phyloP scores from a whole-genome alignment of 2,888 invertebrate species.

The Aphodius sticticus region DNA sequence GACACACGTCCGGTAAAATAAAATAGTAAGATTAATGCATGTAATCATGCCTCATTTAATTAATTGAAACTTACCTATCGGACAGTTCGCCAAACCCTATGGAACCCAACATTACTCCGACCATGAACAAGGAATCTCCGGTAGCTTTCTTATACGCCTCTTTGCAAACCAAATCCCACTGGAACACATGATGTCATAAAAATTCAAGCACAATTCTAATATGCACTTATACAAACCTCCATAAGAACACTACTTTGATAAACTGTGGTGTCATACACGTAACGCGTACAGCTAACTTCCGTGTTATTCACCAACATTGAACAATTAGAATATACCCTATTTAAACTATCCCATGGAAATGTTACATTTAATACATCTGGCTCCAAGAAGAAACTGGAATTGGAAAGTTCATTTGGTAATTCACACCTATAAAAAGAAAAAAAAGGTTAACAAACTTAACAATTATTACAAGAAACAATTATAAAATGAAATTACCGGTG shows the following conservation, averaged over 20 bases:
- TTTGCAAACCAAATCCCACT: constrained; percentile 75
- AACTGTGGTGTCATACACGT: constrained; percentile 68
- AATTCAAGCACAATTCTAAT: constrained; percentile 40
- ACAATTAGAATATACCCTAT: constrained; percentile 64
- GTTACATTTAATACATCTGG: constrained; percentile 60
- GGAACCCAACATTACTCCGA: constrained; percentile 77
- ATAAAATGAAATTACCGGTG: constrained; percentile 62
- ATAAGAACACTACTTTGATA: constrained; percentile 71
- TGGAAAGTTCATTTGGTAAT: constrained; percentile 65
- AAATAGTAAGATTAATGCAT: neutral
- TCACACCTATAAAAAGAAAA: constrained; percentile 63
- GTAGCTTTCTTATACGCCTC: constrained; percentile 69
- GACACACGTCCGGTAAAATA: too few species aligned
- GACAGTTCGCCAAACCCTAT: constrained; percentile 77
- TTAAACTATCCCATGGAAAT: constrained; percentile 63
- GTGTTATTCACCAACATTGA: constrained; percentile 60
- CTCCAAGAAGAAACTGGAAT: constrained; percentile 63
- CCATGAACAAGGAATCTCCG: constrained; percentile 75
- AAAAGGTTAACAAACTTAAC: constrained; percentile 12
- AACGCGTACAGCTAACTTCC: constrained; percentile 62
- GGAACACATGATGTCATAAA: constrained; percentile 45
- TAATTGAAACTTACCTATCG: constrained; percentile 61
- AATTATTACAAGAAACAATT: neutral
- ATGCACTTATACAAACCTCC: constrained; percentile 61
- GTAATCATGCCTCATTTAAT: neutral